Percentiles rank a stretch among this genome's conserved stretches.
phyloP scores from a whole-genome alignment of 2,113 vertebrate genomes.

The Nothobranchius kuhntae region DNA sequence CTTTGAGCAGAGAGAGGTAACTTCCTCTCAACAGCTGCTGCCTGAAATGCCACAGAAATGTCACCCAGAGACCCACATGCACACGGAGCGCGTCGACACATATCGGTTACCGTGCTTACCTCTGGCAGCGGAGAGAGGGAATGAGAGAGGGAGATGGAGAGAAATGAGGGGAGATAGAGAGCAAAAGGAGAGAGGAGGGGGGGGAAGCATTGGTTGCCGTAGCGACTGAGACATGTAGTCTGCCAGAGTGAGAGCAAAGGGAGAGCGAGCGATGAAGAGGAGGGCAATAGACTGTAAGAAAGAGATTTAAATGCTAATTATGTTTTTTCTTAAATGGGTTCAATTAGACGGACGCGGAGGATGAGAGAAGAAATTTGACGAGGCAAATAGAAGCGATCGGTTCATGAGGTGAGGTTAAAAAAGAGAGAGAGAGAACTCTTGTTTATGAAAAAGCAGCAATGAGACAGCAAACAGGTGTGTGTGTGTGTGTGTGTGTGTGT shows the following conservation, averaged over 20 bases:
- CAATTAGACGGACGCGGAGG: conserved; percentile 65
- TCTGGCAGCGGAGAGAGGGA: conserved; percentile 79
- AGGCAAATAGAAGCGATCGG: conserved; percentile 62
- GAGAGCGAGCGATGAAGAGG: conserved; percentile 52
- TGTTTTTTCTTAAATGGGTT: conserved; percentile 60
- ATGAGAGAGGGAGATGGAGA: conserved; percentile 74
- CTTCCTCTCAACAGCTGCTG: conserved; percentile 52
- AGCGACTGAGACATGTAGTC: conserved; percentile 83
- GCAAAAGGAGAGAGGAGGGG: conserved; percentile 49
- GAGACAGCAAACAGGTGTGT: conserved; percentile 23
- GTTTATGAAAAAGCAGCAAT: conserved; percentile 56
- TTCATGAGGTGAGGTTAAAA: conserved; percentile 52
- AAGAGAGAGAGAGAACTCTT: conserved; percentile 36
- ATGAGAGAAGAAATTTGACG: conserved; percentile 62
- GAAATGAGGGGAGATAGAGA: conserved; percentile 72
- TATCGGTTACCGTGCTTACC: conserved; percentile 81
- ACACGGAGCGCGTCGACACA: conserved; percentile 55
- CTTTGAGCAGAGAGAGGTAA: conserved; percentile 57
- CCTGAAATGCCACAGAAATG: conserved; percentile 66
- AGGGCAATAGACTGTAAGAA: conserved; percentile 65
- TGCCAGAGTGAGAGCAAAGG: conserved; percentile 64
- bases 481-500: conserved; percentile 49
- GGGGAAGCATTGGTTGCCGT: conserved; percentile 84
- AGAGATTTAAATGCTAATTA: conserved; percentile 84
- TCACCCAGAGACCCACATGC: conserved; percentile 39